Base-by-base conservation (phyloP, 2,888 invertebrate genomes). In the Temnothorax ravouxi region DNA sequence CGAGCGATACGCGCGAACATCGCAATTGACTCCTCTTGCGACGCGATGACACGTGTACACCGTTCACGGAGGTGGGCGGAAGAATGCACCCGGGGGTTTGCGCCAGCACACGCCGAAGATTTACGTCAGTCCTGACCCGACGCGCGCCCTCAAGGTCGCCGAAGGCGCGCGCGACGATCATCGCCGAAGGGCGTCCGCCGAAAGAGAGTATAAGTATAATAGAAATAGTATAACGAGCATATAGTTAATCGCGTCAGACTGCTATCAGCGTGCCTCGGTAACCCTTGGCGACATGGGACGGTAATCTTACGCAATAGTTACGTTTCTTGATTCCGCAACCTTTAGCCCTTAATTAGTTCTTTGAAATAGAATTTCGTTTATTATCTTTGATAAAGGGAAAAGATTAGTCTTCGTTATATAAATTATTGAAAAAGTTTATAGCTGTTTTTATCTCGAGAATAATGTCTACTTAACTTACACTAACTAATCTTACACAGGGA, bases 11-110 rank as follows among this genome's bases (percentile, higher is more conserved):
- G 62, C 81, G 81, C 81, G 81, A 15, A 81, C 74, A 61, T 81
- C 81, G 75, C 79, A 80, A 80, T 80, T 81, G 74, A 62, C 75
- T 81, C 52, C 81, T 81, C 62, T 81, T 81, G 75, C 81, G 83
- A 89, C 86, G 85, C 77, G 76, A 83, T 62, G 75, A 87, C 89
- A 90, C 90, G 88, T 89, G 88, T 81, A 77, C 82, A 62, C 66
- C 66, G 86, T 87, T 88, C 90, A 83, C 87, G 88, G 88, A 84
- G 83, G 89, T 87, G 88, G 89, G 89, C 84, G 86, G 89, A 89
- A 89, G 83, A 83, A 89, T 81, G 88, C 88, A 85, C 84, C 71
- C 59, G 47, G 71, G 84, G 87, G 85, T 86, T 87, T 88, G 87
- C 88, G 88, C 84, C 84, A 84, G 89, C 72, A 80, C 69, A 80